phyloP scores from a whole-genome alignment of 2,797 vertebrate genomes.

The Bovichtus diacanthus region DNA sequence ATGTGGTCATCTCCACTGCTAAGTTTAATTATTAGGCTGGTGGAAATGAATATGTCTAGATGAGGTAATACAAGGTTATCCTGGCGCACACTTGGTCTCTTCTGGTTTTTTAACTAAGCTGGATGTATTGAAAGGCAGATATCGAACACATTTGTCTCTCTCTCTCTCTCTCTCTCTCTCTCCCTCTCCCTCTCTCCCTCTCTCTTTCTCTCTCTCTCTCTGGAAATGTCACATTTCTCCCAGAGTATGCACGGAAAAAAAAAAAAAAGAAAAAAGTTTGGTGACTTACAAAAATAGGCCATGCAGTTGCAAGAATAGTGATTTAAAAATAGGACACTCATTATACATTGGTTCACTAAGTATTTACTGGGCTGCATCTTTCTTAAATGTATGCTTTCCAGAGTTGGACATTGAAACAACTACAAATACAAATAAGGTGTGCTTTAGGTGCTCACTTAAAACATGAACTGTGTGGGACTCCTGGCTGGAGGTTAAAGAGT shows the following conservation, averaged over 20 bases:
- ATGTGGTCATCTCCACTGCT: not conserved
- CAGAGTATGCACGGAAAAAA: not conserved
- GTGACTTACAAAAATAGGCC: not conserved
- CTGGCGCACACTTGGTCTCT: not conserved
- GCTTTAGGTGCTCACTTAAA: slow-evolving; percentile 18
- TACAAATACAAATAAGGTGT: slow-evolving; percentile 1
- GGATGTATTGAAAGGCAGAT: not conserved
- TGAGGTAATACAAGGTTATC: not conserved
- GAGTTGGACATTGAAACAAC: not conserved
- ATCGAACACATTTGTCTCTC: no score
- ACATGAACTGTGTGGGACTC: slow-evolving; percentile 35
- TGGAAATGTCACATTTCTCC: slow-evolving; percentile 1
- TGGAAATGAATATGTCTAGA: not conserved
- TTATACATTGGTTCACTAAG: no score
- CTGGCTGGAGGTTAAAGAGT: slow-evolving; percentile 37
- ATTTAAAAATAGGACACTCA: not conserved
- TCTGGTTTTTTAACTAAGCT: not conserved
- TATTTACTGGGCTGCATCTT: not conserved
- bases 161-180: no score
- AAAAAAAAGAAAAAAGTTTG: not conserved
- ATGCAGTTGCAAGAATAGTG: not conserved
- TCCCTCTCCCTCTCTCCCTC: no score
- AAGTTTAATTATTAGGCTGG: not conserved
- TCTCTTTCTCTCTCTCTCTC: no score
- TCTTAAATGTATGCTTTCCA: not conserved